A percentile compares a stretch with the other conserved stretches of the same genome.
Conservation (phyloP, 2,797 vertebrate genomes). For the Dipus sagitta region DNA sequence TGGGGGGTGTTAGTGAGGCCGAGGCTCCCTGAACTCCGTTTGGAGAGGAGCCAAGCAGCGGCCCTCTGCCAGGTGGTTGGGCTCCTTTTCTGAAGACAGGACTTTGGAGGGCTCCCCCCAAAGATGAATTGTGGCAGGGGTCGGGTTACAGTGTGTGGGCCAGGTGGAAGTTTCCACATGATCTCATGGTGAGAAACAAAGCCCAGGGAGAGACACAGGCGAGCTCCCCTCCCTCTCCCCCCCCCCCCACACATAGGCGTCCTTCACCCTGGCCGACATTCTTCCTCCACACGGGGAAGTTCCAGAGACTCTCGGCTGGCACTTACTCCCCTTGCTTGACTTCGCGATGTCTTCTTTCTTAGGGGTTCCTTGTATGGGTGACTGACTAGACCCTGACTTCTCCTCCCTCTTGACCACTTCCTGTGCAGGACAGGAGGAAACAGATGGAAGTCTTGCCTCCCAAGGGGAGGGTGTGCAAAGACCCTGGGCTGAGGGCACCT, state of each 20-base stretch:
- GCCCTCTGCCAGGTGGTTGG: background rate
- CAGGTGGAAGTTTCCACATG: background rate
- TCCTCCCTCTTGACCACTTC: constrained; percentile 82
- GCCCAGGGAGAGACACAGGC: background rate
- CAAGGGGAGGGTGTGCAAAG: background rate
- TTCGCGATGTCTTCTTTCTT: constrained; percentile 84
- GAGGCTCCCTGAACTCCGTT: background rate
- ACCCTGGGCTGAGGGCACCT: background rate
- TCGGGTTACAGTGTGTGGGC: background rate
- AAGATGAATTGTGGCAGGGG: background rate
- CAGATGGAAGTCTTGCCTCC: background rate
- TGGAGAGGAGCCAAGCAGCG: background rate
- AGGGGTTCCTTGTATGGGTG: background rate
- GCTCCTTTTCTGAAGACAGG: background rate
- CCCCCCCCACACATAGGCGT: too few species aligned
- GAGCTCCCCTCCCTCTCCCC: too few species aligned
- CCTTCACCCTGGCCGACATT: too few species aligned
- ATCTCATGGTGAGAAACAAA: background rate
- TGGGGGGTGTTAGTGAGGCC: background rate
- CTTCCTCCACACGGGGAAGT: too few species aligned
- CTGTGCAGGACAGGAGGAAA: background rate
- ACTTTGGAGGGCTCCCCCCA: background rate
- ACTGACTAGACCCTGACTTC: constrained; percentile 66
- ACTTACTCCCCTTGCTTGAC: constrained; percentile 81
- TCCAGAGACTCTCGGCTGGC: rapidly evolving